Percentiles rank a stretch among this genome's conserved stretches.
These are phyloP conservation scores for Semicossyphus pulcher DNA, from an alignment of 2,113 vertebrate species.

Conservation along the genomic window DNA sequence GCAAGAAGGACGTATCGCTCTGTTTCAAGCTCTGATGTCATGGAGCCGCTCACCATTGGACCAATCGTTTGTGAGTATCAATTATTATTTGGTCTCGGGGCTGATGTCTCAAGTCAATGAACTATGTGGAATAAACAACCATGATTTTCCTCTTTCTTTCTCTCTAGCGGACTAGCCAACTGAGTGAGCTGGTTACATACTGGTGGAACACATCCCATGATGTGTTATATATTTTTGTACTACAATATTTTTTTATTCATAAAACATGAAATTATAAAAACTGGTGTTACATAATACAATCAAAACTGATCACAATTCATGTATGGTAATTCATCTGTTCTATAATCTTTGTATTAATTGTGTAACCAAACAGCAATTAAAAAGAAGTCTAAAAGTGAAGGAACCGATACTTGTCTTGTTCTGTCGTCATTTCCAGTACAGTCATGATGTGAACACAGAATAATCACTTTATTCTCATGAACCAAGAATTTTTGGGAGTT, in stretches of 20 bases:
- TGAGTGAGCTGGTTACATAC: conserved; percentile 11
- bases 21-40: conserved; percentile 26
- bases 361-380: background rate
- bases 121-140: background rate
- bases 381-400: background rate
- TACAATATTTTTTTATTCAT: background rate
- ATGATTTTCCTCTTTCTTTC: background rate
- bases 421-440: background rate
- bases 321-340: background rate
- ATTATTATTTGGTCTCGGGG: background rate
- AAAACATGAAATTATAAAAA: background rate
- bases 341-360: background rate
- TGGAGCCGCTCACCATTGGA: conserved; percentile 46
- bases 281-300: background rate
- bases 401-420: background rate
- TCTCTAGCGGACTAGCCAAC: conserved; percentile 43
- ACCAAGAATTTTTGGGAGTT: background rate
- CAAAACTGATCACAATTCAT: background rate
- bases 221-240: background rate
- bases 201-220: background rate
- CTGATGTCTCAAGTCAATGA: background rate
- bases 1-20: conserved; percentile 43
- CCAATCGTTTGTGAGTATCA: conserved; percentile 67
- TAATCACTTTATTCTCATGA: too few relatives aligned
- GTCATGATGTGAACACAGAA: background rate